Base-by-base conservation (phyloP, 2,797 vertebrate species). In the Parauchenoglanis punctatus region DNA sequence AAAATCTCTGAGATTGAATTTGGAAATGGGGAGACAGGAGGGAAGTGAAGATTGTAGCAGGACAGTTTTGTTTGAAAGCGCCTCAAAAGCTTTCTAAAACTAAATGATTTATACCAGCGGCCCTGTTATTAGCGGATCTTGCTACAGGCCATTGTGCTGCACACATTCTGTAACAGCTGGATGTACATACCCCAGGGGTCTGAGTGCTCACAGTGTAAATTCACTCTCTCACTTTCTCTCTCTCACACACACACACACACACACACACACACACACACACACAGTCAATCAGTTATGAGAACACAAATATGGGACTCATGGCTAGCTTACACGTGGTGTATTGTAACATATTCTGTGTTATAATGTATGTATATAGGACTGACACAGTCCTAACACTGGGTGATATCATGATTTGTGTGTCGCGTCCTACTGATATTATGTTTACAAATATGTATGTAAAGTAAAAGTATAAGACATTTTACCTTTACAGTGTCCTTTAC, bases 61-160 rank as follows among this genome's bases (percentile, higher is more conserved):
- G 40, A 87, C 31, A 28, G 83, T 81, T 84, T 87, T 40, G 46
- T 67, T 75, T 84, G 3, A 86, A 88, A 68, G 46, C 40, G 61
- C 70, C 72, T 77, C 70, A 75, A 44, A 88, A 82, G 46, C 59
- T 75, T 76, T 88, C 31, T 83, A 61, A 68, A 83, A 61, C 1
- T 0, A 70, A 87, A 93, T 96, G 95, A 96, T 96, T 96, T 96
- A 96, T 91, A 94, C 92, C 92, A 91, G 91, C 89, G 88, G 89
- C 91, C 94, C 94, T 95, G 92, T 95, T 94, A 96, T 96, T 96
- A 95, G 90, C 65, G 44, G 78, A 77, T 86, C 86, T 20, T 83
- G 91, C 92, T 90, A 90, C 89, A 88, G 90, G 90, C 89, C 86
- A 88, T 93, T 89, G 93, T 93, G 92, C 86, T 90, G 91, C 93